Percentiles rank a stretch among this genome's conserved stretches.
These are phyloP conservation scores for Hartigia nigra DNA, from an alignment of 2,888 invertebrate genomes.

Conservation along the genomic window DNA sequence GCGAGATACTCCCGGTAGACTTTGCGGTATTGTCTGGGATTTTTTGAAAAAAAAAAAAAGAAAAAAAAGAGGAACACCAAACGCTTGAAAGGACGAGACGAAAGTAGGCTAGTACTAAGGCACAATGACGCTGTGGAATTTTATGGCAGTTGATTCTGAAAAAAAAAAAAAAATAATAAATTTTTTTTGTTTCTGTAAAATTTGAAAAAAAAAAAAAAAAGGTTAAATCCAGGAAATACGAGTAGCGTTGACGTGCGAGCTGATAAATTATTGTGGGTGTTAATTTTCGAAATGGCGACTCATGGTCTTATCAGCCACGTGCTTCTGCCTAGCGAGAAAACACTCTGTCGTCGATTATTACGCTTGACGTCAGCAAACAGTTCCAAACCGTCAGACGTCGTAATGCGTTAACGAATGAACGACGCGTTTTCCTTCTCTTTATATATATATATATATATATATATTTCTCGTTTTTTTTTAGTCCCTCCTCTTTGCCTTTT, in stretches of 20 bases:
- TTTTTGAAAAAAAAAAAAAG: no score
- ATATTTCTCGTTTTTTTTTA: neutral
- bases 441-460: neutral
- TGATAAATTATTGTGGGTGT: no score
- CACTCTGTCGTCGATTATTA: neutral
- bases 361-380: neutral
- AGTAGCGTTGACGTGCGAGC: neutral
- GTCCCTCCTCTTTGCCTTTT: neutral
- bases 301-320: neutral
- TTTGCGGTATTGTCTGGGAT: neutral
- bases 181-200: no score
- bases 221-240: neutral
- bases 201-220: neutral
- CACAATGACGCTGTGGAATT: neutral
- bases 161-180: no score
- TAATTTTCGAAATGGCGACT: no score
- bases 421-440: neutral
- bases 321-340: no score
- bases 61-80: neutral
- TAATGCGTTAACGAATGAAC: neutral
- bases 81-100: neutral
- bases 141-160: no score
- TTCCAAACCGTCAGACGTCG: neutral
- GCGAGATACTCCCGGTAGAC: neutral
- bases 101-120: neutral